These are phyloP conservation scores for Aphelinus certus DNA, from an alignment of 1,140 invertebrate genomes.

Conservation along the genomic window DNA sequence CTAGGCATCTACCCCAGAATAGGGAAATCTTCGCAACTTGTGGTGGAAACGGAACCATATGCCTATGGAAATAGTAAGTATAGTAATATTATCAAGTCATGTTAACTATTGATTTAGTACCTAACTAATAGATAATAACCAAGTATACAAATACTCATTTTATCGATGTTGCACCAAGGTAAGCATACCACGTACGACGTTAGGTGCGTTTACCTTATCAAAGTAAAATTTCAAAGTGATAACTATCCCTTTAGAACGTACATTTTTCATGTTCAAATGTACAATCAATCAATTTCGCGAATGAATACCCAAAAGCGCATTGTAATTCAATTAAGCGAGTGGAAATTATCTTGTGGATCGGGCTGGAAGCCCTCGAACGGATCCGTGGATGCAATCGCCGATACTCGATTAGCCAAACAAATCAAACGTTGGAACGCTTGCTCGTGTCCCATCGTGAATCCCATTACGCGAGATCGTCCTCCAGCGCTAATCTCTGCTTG, in stretches of 20 bases:
- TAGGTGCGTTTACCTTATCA: too few relatives aligned
- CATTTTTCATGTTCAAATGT: too few relatives aligned
- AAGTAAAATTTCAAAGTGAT: too few relatives aligned
- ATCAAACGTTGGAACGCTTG: neutral
- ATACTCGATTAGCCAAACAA: constrained; percentile 4
- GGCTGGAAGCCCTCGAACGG: neutral
- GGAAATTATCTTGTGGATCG: too few relatives aligned
- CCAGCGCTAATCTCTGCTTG: neutral
- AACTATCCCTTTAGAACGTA: too few relatives aligned
- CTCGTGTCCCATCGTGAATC: neutral
- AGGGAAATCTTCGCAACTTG: constrained; percentile 90
- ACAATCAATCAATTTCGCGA: neutral
- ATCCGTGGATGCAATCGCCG: neutral
- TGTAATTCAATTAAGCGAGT: too few relatives aligned
- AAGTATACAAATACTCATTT: too few relatives aligned
- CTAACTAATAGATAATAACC: too few relatives aligned
- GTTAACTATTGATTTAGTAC: neutral
- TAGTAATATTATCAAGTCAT: constrained; percentile 11
- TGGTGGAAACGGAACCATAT: constrained; percentile 86
- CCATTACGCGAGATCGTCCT: neutral
- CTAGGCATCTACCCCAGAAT: constrained; percentile 90
- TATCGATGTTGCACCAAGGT: too few relatives aligned
- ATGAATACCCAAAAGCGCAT: neutral
- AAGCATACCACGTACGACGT: too few relatives aligned
- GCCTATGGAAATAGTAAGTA: constrained; percentile 92